Evolutionary conservation across 1,140 invertebrate species (phyloP), one percentile per base, ranked within the genome.

Genomic region (Drosophila lowei): DNA sequence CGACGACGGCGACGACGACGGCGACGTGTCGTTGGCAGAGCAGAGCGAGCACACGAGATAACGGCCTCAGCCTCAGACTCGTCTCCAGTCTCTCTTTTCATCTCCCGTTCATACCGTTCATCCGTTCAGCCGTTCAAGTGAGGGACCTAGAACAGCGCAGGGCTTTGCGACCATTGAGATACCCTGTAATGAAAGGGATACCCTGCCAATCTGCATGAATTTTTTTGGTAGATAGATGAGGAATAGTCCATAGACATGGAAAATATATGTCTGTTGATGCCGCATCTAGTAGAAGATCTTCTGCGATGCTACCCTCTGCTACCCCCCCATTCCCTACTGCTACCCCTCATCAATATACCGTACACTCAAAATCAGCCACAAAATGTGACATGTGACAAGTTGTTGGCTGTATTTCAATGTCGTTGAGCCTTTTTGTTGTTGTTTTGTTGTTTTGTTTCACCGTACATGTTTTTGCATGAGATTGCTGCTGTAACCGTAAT

Each of bases 371-470:
- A 88, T 81, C 78, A 67, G 74, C 74, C 77, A 70, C 81, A 72
- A 81, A 86, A 88, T 86, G 81, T 68, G 83, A 79, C 83, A 88
- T 68, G 85, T 86, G 81, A 86, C 81, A 88, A 88, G 83, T 86
- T 65, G 77, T 56, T 72, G 61, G 73, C 61, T 86, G 71, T 88
- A 77, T 76, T 83, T 86, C 83, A 86, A 86, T 88, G 83, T 80
- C 83, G 46, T 62, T 72, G 59, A 38, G 30, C 65, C 65, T 71
- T 68, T 68, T 71, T 41, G n/a, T n/a, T n/a, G n/a, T n/a, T n/a
- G n/a, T 18, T 21, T 54, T 66, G 49, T 47, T 42, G 41, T 62
- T 73, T 43, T 61, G 57, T 44, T 46, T 48, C 43, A 44, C n/a
- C 16, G 30, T 16, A 2, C 7, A 2, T 30, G 7, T 71, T 72